A percentile compares a stretch with the other conserved stretches of the same genome.
These are phyloP conservation scores for Psephotus haematonotus DNA, from an alignment of 2,113 vertebrate species.

Conservation along the genomic window DNA sequence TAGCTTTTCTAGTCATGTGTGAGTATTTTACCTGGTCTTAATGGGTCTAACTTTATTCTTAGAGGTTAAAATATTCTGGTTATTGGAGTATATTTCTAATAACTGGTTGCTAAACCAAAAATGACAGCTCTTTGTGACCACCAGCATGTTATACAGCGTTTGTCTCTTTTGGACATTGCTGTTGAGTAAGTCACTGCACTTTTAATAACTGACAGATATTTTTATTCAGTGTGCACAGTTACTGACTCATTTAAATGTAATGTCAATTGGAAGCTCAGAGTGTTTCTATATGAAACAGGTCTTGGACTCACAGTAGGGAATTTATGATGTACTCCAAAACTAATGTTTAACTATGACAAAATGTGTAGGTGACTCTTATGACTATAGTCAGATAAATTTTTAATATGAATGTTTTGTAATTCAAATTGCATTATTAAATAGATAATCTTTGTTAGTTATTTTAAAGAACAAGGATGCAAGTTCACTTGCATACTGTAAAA, in stretches of 20 bases:
- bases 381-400: slow-evolving; percentile 60
- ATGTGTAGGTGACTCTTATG: slow-evolving; percentile 48
- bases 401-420: slow-evolving; percentile 58
- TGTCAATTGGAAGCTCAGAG: not conserved
- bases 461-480: not conserved
- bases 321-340: slow-evolving; percentile 49
- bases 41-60: not conserved
- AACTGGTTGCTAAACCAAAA: not conserved
- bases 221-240: slow-evolving; percentile 21
- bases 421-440: slow-evolving; percentile 68
- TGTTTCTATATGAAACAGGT: not conserved
- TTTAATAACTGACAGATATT: not conserved
- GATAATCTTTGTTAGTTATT: slow-evolving; percentile 42
- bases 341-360: slow-evolving; percentile 58
- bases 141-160: not conserved
- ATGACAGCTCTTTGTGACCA: not conserved
- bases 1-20: not conserved
- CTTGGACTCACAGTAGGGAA: slow-evolving; percentile 11
- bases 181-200: not conserved
- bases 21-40: not conserved
- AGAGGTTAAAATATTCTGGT: not conserved
- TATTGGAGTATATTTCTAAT: not conserved
- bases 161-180: not conserved
- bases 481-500: not conserved
- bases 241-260: slow-evolving; percentile 24